Conservation (phyloP, 2,888 invertebrate species). For the Acanthococcus lagerstroemiae region DNA sequence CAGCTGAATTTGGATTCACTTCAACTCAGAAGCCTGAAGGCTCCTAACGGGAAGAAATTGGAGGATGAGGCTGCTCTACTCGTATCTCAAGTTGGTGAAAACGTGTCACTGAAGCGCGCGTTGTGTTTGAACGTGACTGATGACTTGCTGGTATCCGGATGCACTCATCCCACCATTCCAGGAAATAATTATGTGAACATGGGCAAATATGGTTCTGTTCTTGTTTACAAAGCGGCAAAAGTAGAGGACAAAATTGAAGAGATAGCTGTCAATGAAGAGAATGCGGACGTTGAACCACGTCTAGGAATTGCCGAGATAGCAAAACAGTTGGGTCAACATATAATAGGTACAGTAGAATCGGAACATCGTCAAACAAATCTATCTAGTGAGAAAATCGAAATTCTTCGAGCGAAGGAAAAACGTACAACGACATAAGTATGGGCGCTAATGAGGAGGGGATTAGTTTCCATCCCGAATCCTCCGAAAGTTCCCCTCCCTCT, state of each 20-base stretch:
- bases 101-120: constrained; percentile 69
- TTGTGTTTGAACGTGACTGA: constrained; percentile 55
- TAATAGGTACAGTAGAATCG: constrained; percentile 55
- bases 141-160: constrained; percentile 49
- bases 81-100: constrained; percentile 85
- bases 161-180: constrained; percentile 60
- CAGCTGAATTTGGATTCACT: constrained; percentile 48
- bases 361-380: no score
- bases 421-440: no score
- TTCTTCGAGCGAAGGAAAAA: no score
- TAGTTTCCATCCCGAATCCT: no score
- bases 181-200: constrained; percentile 18
- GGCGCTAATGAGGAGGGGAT: no score
- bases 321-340: constrained; percentile 78
- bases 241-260: no score
- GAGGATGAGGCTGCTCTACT: constrained; percentile 72
- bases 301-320: constrained; percentile 46
- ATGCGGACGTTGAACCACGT: no score
- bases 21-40: constrained; percentile 53
- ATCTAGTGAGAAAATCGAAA: no score
- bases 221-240: constrained; percentile 53
- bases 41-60: constrained; percentile 57
- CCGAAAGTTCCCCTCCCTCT: no score
- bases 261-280: no score
- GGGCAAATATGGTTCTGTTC: constrained; percentile 77